Percentiles rank a stretch among this genome's conserved stretches.
Evolutionary conservation across 1,140 invertebrate genomes (phyloP).

Genomic region (Drosophila neocordata): DNA sequence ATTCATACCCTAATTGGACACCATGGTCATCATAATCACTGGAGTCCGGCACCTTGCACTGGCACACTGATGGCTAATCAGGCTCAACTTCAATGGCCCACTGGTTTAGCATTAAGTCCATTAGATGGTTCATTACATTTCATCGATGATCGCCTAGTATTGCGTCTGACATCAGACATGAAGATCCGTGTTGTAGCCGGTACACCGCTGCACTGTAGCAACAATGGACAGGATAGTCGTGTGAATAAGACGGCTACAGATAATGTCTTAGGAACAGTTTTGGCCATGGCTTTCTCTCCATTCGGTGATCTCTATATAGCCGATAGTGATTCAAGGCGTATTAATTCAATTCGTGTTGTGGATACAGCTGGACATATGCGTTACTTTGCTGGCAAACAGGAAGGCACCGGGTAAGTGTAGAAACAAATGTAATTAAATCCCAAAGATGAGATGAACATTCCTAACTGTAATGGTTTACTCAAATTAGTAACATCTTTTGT

Average conservation of each 20-base stretch:
- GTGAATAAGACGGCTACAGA: conserved; percentile 83
- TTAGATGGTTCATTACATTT: conserved; percentile 97
- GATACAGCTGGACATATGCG: conserved; percentile 92
- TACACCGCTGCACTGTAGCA: conserved; percentile 92
- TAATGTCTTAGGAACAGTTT: conserved; percentile 89
- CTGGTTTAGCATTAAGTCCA: conserved; percentile 95
- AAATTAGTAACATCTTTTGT: too few species aligned
- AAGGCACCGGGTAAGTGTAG: conserved; percentile 83
- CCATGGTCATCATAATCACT: conserved; percentile 95
- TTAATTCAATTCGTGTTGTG: conserved; percentile 93
- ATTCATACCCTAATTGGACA: conserved; percentile 97
- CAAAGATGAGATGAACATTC: too few species aligned
- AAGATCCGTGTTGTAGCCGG: conserved; percentile 96
- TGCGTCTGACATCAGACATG: conserved; percentile 95
- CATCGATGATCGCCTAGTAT: conserved; percentile 96
- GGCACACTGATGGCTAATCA: conserved; percentile 91
- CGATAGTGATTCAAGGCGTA: conserved; percentile 94
- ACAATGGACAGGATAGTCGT: conserved; percentile 77
- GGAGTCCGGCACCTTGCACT: conserved; percentile 93
- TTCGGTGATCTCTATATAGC: conserved; percentile 97
- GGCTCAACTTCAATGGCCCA: conserved; percentile 97
- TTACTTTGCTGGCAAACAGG: conserved; percentile 90
- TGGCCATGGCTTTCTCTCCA: conserved; percentile 94
- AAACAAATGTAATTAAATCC: too few species aligned
- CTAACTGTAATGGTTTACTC: too few species aligned